Evolutionary conservation across 2,888 invertebrate genomes (phyloP).

Genomic region (Lepidocyrtinus sp.): DNA sequence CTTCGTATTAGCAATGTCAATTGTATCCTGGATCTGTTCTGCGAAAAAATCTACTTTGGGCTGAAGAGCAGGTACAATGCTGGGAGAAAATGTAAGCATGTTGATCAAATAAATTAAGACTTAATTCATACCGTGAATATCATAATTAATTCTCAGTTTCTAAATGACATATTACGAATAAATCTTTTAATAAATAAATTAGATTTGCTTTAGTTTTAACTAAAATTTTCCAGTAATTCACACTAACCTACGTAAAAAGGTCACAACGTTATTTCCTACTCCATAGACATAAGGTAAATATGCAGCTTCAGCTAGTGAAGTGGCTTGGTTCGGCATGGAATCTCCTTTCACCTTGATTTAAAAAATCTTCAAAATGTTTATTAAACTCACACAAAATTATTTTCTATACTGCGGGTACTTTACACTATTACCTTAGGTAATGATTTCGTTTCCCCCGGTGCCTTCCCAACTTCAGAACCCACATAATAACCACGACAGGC

Average conservation of each 20-base stretch:
- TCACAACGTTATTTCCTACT: conserved; percentile 28
- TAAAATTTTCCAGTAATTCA: too few species aligned
- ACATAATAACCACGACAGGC: conserved; percentile 47
- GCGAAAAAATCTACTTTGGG: conserved; percentile 61
- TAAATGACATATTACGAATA: too few species aligned
- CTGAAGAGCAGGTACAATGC: conserved; percentile 52
- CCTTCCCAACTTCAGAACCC: conserved; percentile 49
- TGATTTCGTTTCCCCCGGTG: conserved; percentile 35
- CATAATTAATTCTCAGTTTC: too few species aligned
- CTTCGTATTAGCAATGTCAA: conserved; percentile 42
- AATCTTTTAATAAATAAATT: too few species aligned
- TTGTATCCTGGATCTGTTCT: conserved; percentile 57
- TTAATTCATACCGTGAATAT: too few species aligned
- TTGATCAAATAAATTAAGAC: too few species aligned
- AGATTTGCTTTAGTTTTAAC: too few species aligned
- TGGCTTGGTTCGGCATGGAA: conserved; percentile 22
- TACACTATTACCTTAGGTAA: too few species aligned
- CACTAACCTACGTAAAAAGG: neutral
- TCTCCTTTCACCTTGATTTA: conserved; percentile 23
- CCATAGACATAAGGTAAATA: conserved; percentile 45
- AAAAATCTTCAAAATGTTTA: too few species aligned
- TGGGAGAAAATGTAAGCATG: conserved; percentile 43
- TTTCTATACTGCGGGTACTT: too few species aligned
- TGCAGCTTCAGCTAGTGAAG: conserved; percentile 49
- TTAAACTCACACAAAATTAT: too few species aligned